Evolutionary conservation across 2,888 invertebrate species (phyloP).

Genomic region (Biston betularia): DNA sequence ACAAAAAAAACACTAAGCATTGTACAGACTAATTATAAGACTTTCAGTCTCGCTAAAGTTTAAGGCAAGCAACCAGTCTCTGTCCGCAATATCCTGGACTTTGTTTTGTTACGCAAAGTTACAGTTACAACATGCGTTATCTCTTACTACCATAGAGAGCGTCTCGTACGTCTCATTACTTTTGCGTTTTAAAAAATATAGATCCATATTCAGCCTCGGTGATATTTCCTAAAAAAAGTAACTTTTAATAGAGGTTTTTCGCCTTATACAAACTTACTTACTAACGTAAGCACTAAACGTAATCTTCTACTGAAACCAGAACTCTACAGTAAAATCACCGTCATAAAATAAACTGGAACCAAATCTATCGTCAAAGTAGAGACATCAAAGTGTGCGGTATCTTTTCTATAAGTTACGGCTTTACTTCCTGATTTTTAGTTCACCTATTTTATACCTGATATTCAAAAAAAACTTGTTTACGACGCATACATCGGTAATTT

Average conservation of each 20-base stretch:
- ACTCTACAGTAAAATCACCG: neutral
- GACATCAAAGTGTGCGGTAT: slow-evolving; percentile 22
- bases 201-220: too few species aligned
- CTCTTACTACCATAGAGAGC: too few species aligned
- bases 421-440: slow-evolving; percentile 32
- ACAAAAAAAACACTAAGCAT: too few species aligned
- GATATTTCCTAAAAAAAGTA: too few species aligned
- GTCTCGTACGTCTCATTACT: too few species aligned
- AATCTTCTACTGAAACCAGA: neutral
- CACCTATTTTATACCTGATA: slow-evolving; percentile 33
- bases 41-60: too few species aligned
- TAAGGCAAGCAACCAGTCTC: too few species aligned
- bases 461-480: slow-evolving; percentile 30
- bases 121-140: too few species aligned
- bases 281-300: neutral
- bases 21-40: too few species aligned
- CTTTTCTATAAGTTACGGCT: slow-evolving; percentile 26
- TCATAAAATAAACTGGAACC: slow-evolving; percentile 11
- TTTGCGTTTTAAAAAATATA: too few species aligned
- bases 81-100: too few species aligned
- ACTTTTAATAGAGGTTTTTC: neutral
- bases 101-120: too few species aligned
- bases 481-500: slow-evolving; percentile 35
- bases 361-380: slow-evolving; percentile 17
- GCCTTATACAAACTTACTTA: neutral